These are phyloP conservation scores for Tamandua tetradactyla DNA, from an alignment of 2,797 vertebrate species.

Conservation along the genomic window DNA sequence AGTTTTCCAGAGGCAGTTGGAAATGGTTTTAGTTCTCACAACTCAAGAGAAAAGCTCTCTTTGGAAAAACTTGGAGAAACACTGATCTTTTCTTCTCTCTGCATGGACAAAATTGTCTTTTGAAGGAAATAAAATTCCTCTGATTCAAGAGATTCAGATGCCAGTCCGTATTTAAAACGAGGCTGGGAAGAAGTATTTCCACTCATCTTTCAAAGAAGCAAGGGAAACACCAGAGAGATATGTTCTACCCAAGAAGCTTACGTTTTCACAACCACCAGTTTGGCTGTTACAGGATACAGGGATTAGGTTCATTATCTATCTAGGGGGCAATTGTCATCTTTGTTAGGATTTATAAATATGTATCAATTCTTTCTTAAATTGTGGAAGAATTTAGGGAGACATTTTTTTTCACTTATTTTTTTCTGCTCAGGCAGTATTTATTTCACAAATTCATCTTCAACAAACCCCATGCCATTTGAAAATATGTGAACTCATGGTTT, in stretches of 20 bases:
- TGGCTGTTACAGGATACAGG: background rate
- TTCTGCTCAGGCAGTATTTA: background rate
- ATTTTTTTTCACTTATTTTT: background rate
- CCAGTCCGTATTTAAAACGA: background rate
- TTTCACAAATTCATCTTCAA: background rate
- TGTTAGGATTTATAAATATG: background rate
- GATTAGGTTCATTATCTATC: background rate
- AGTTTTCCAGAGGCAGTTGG: background rate
- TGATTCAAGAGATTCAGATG: background rate
- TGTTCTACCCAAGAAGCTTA: background rate
- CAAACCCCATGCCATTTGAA: background rate
- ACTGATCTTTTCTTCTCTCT: background rate
- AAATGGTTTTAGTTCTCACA: background rate
- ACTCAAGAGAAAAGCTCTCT: background rate
- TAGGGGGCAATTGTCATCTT: fast-evolving
- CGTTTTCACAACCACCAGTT: background rate
- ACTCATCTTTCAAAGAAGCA: background rate
- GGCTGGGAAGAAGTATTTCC: background rate
- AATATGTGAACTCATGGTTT: background rate
- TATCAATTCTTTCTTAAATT: background rate
- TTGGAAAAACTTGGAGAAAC: too few relatives aligned
- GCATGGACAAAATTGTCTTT: background rate
- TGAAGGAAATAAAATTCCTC: background rate
- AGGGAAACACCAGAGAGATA: background rate
- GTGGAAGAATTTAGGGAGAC: background rate